Base-by-base conservation (phyloP, 2,797 vertebrate genomes). In the Poecilia gillii region DNA sequence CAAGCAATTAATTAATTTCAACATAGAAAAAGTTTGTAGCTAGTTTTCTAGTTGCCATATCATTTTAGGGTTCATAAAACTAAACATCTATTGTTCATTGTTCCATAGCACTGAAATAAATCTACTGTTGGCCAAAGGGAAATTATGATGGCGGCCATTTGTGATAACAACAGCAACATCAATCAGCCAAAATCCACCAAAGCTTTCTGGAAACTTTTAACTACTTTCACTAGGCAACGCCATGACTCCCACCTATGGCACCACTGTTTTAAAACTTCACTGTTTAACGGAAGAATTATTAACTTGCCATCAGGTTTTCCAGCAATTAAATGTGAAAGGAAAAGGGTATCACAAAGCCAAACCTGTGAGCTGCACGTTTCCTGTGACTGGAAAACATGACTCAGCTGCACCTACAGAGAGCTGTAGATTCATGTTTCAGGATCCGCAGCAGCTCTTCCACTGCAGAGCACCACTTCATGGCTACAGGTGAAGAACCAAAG, bases 271-370 rank as follows among this genome's bases (percentile, higher is more conserved):
- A 79, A 66, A 77, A 87, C 85, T 84, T 91, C 81, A 82, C 55
- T 66, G 79, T 76, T 80, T 77, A 76, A 62, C 72, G 78, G 75
- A 84, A 84, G 75, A 84, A 87, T 70, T 90, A 85, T 79, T 86
- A 89, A 86, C 77, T 51, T 28, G 12, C 79, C 89, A 78, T 93
- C 87, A 90, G 74, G 82, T 92, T 94, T 93, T 93, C 90, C 92
- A 91, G 72, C 78, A 85, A 82, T 90, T 88, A 87, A 87, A 83
- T 71, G 80, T 72, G 73, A 6, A 68, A 84, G 85, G 82, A 85
- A 88, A 90, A 73, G 28, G 74, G 72, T 23, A 28, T 5, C 18
- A 55, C 51, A 12, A 25, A 14, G 90, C 83, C 83, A 90, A 85
- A 90, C 53, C 76, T 85, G 82, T 62, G 76, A 90, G 83, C 84